Conservation (phyloP, 2,888 invertebrate species). For the Scaptomyza cyrtandrae region DNA sequence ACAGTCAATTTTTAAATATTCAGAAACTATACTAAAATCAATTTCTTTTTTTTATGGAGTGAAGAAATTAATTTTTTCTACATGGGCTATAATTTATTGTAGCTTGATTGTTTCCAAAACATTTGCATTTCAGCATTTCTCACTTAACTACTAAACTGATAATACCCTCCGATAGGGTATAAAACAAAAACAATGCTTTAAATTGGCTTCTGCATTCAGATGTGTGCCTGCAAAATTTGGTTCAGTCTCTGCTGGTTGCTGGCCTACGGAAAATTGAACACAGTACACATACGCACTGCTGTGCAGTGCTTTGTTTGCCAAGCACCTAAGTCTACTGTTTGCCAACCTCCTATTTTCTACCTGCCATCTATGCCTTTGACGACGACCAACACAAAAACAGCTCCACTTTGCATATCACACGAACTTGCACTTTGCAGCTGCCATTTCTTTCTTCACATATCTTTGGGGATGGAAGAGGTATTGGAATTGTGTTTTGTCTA, state of each 20-base stretch:
- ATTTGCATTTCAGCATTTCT: background rate
- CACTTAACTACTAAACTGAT: background rate
- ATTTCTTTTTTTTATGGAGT: no score
- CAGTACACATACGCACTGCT: conserved; percentile 52
- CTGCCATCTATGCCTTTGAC: conserved; percentile 12
- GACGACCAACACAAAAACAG: conserved; percentile 14
- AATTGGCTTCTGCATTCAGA: conserved; percentile 39
- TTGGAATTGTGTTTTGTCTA: conserved; percentile 42
- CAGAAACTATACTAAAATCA: no score
- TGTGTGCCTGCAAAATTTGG: conserved; percentile 14
- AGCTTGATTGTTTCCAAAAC: background rate
- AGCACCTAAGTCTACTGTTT: conserved; percentile 34
- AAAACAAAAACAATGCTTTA: conserved; percentile 24
- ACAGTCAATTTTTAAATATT: no score
- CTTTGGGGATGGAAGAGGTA: background rate
- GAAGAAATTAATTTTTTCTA: no score
- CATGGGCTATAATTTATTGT: background rate
- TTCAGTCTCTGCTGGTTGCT: conserved; percentile 7
- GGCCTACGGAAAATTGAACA: conserved; percentile 11
- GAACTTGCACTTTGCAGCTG: conserved; percentile 74
- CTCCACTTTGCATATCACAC: conserved; percentile 75
- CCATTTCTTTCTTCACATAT: conserved; percentile 25
- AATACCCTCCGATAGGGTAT: background rate
- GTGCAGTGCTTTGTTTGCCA: conserved; percentile 49
- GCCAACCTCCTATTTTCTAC: background rate